Evolutionary conservation across 2,797 vertebrate species (phyloP).

Genomic region (Rhincodon typus): DNA sequence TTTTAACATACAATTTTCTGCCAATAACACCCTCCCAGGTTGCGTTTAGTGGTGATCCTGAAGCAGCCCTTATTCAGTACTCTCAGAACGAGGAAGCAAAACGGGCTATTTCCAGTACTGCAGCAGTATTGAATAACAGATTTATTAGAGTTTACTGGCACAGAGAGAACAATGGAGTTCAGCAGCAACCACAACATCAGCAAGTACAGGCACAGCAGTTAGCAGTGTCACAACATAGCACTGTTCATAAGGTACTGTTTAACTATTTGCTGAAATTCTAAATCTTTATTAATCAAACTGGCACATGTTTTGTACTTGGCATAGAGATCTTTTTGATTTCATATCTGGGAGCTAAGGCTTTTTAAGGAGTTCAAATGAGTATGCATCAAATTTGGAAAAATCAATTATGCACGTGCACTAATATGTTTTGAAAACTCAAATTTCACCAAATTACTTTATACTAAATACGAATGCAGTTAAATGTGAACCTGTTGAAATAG

Average conservation of each 20-base stretch:
- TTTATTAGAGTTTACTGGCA: conserved; percentile 96
- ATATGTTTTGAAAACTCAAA: background rate
- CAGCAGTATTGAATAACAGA: conserved; percentile 90
- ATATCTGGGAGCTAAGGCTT: background rate
- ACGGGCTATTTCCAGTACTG: conserved; percentile 84
- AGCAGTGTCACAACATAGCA: conserved; percentile 51
- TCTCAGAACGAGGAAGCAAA: conserved; percentile 84
- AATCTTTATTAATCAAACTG: background rate
- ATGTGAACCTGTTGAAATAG: background rate
- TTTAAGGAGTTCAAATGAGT: background rate
- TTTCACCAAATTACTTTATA: background rate
- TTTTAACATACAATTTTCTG: background rate
- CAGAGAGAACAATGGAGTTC: conserved; percentile 64
- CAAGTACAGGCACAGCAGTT: conserved; percentile 47
- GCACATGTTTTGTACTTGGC: background rate
- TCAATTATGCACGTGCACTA: background rate
- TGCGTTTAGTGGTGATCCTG: conserved; percentile 85
- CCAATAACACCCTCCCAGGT: conserved; percentile 59
- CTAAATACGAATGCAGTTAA: background rate
- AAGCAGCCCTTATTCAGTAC: conserved; percentile 90
- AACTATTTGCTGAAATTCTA: background rate
- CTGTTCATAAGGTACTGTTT: conserved; percentile 57
- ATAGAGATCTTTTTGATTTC: background rate
- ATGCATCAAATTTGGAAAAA: background rate
- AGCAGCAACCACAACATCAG: conserved; percentile 54